Percentiles rank a stretch among this genome's conserved stretches.
Evolutionary conservation across 2,113 vertebrate genomes (phyloP).

Genomic region (Cochlearius cochlearius): DNA sequence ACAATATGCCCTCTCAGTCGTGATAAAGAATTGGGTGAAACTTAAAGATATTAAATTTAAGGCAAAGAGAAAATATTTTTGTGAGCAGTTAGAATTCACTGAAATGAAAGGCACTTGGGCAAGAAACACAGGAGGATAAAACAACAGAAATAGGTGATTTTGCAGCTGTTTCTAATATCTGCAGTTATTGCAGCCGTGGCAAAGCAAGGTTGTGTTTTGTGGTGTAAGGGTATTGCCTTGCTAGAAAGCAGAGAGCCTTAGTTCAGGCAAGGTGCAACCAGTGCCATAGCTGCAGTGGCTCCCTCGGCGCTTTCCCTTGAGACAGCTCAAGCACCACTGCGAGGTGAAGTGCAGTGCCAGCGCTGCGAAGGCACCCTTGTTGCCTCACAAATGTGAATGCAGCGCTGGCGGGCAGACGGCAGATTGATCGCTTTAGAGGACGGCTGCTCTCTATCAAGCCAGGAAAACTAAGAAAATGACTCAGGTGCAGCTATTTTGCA

Average conservation of each 20-base stretch:
- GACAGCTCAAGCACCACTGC: background rate
- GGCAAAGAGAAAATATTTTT: background rate
- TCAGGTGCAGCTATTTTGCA: background rate
- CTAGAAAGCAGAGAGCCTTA: background rate
- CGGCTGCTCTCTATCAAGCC: background rate
- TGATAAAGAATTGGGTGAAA: background rate
- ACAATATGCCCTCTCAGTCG: background rate
- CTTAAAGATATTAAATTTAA: background rate
- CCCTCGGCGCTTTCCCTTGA: background rate
- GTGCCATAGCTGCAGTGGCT: background rate
- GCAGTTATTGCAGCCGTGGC: background rate
- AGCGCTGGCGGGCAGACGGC: accelerated
- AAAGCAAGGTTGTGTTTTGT: background rate
- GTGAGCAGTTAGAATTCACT: background rate
- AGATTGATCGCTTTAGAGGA: background rate
- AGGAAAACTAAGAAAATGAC: background rate
- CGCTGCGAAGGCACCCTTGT: background rate
- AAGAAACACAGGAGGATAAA: background rate
- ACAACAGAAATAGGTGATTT: background rate
- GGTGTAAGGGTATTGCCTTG: background rate
- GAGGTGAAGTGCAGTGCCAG: background rate
- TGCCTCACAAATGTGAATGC: background rate
- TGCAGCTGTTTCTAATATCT: background rate
- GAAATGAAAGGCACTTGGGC: background rate
- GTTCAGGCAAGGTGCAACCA: background rate